These are phyloP conservation scores for Tolypeutes matacus DNA, from an alignment of 2,797 vertebrate genomes.

Conservation along the genomic window DNA sequence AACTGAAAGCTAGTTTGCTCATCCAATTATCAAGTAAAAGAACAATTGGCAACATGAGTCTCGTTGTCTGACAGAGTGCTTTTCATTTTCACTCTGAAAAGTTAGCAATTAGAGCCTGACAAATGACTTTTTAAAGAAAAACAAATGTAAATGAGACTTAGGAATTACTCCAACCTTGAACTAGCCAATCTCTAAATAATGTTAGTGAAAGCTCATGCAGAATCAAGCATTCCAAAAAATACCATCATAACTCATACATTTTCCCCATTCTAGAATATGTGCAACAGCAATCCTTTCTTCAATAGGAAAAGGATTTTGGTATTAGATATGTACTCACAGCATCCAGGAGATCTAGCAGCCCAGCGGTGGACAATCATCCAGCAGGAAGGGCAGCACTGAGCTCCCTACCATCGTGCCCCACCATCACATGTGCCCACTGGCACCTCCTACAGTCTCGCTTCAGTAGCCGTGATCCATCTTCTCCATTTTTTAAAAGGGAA, in stretches of 20 bases:
- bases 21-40: background rate
- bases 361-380: background rate
- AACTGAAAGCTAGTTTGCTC: background rate
- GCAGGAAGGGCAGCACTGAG: background rate
- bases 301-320: background rate
- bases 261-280: background rate
- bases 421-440: background rate
- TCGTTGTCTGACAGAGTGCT: background rate
- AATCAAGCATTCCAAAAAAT: constrained; percentile 28
- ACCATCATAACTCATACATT: background rate
- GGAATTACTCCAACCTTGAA: background rate
- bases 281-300: background rate
- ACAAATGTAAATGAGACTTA: background rate
- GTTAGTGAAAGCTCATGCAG: background rate
- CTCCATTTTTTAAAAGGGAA: constrained; percentile 7
- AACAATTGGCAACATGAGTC: background rate
- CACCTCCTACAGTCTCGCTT: background rate
- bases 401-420: background rate
- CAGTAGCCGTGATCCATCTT: background rate
- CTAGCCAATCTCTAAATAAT: background rate
- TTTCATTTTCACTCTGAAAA: constrained; percentile 22
- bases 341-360: constrained; percentile 29
- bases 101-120: background rate
- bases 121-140: constrained; percentile 39
- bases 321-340: constrained; percentile 69